phyloP scores from a whole-genome alignment of 1,140 invertebrate genomes.

The Anthonomus grandis region DNA sequence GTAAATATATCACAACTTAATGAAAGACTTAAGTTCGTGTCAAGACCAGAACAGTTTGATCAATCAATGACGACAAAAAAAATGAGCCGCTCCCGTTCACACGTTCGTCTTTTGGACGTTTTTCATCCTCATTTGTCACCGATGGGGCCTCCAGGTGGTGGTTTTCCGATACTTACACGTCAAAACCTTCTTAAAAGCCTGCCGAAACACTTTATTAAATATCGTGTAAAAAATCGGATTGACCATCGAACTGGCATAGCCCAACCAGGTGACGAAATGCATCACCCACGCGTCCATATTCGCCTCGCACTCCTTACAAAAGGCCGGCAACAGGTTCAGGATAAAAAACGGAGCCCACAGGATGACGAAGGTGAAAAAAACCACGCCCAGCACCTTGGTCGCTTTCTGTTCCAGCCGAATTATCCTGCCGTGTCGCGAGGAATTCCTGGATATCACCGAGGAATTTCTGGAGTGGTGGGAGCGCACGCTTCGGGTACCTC shows the following conservation, averaged over 20 bases:
- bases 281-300: constrained; percentile 73
- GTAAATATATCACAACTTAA: no score
- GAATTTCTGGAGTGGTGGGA: constrained; percentile 69
- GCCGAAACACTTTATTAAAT: constrained; percentile 89
- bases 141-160: constrained; percentile 53
- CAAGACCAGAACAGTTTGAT: no score
- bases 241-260: constrained; percentile 89
- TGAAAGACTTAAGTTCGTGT: no score
- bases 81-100: no score
- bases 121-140: constrained; percentile 42
- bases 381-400: constrained; percentile 89
- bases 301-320: constrained; percentile 74
- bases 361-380: constrained; percentile 91
- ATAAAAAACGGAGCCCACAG: constrained; percentile 94
- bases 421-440: constrained; percentile 75
- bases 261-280: constrained; percentile 85
- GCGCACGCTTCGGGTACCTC: constrained; percentile 47
- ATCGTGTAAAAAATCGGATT: constrained; percentile 95
- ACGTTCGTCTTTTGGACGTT: constrained; percentile 26
- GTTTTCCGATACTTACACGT: constrained; percentile 67
- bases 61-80: no score
- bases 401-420: constrained; percentile 86
- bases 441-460: constrained; percentile 75
- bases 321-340: constrained; percentile 74
- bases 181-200: constrained; percentile 87